Evolutionary conservation across 2,888 invertebrate genomes (phyloP), one percentile per base, ranked within the genome.

Genomic region (Lydus trimaculatus): DNA sequence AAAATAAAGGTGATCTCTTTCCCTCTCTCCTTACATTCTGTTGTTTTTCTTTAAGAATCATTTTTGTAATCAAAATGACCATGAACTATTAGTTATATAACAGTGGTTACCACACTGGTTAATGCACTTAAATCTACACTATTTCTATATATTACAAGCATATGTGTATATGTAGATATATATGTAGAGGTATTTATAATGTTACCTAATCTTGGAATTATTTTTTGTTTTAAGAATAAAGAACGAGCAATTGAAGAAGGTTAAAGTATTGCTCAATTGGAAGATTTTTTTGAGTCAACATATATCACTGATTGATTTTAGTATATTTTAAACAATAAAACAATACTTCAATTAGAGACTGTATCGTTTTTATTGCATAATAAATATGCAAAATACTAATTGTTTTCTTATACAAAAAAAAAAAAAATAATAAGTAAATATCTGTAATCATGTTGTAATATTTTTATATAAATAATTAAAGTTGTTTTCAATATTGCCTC

Each of bases 51-150:
- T 3, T 11, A 52, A 52, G 25, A 52, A 5, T 11, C 23, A 13
- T 25, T 23, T 52, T 52, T 52, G 23, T 23, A 61, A 61, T 52
- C 58, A 39, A 28, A 68, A 58, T 77, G 78, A 74, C 78, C 78
- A 75, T 78, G 78, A 78, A 78, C 78, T 77, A 78, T 76, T 73
- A 70, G 75, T 76, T 77, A 77, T 73, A 66, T 76, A 77, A 77
- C 43, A 69, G 72, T 77, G 71, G 72, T 79, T 77, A 75, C 75
- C 76, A 79, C 79, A 79, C 78, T 80, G 79, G 79, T 80, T 80
- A 79, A 79, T 80, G 70, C 65, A 70, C 70, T 70, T 70, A 67
- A 52, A 52, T 7, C 0, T 17, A 23, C 65, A 36, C 58, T 64
- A 64, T 67, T 67, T 62, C 62, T 31, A 25, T 70, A n/a, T n/a